These are phyloP conservation scores for Mus caroli DNA, from an alignment of 2,797 vertebrate genomes.

Conservation along the genomic window DNA sequence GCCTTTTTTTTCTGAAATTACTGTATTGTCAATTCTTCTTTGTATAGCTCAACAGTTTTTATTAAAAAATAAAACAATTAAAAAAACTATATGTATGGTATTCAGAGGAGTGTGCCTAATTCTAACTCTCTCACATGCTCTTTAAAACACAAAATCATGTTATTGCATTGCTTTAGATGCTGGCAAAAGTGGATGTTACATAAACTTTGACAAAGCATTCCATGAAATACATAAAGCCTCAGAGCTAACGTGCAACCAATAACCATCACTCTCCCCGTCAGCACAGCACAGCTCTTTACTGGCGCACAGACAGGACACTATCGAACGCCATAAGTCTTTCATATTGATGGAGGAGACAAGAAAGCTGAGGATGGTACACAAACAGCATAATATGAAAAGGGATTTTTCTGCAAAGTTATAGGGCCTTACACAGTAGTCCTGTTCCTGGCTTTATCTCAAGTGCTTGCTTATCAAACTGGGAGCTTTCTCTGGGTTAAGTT, in stretches of 20 bases:
- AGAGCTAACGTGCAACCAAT: constrained; percentile 45
- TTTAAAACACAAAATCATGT: not conserved
- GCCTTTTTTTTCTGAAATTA: constrained; percentile 5
- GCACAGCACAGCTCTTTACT: not conserved
- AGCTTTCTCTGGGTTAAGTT: constrained; percentile 52
- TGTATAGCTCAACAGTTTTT: constrained; percentile 28
- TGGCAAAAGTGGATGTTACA: constrained; percentile 32
- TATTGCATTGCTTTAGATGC: constrained; percentile 34
- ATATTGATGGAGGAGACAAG: not conserved
- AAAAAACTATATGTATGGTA: constrained; percentile 50
- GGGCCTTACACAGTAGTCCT: constrained; percentile 8
- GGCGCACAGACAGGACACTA: not conserved
- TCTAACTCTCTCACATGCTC: not conserved
- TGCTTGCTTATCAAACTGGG: not conserved
- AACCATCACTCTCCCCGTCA: not conserved
- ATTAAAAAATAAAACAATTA: constrained; percentile 27
- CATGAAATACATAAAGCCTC: constrained; percentile 19
- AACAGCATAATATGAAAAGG: not conserved
- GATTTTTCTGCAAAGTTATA: constrained; percentile 24
- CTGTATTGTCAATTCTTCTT: constrained; percentile 34
- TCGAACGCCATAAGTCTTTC: not conserved
- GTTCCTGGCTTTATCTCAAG: constrained; percentile 24
- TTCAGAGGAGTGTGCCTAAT: not conserved
- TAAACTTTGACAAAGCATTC: constrained; percentile 49
- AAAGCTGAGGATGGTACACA: not conserved